Base-by-base conservation (phyloP, 2,113 vertebrate genomes). In the Lepus americanus region DNA sequence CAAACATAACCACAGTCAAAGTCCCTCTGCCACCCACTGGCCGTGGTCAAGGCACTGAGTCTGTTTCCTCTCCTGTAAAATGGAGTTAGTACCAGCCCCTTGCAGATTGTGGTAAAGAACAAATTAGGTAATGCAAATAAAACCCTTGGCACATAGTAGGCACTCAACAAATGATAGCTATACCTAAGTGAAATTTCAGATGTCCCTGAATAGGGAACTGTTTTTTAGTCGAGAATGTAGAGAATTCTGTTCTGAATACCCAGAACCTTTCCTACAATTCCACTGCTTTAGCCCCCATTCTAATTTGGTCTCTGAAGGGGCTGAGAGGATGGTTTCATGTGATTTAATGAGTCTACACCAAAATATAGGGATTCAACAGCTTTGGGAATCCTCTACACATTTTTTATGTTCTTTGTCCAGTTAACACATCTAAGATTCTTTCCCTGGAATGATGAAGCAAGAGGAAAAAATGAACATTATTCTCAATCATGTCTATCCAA, bases 31-130 rank as follows among this genome's bases (percentile, higher is more conserved):
- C 39, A 63, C 27, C 12, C 1, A 2, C 19, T 93, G 81, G 51
- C 64, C 84, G 92, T 94, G 39, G 64, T 78, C 74, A 92, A 53
- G 64, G 87, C 6, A 33, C 11, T 27, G 51, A 92, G 29, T 80
- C 33, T 89, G 49, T 89, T 82, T 93, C 22, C 87, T 95, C 53
- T 89, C 95, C 16, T 69, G 31, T 77, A 83, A 94, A 91, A 92
- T 53, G 33, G 63, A 94, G 64, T 23, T 61, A 89, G n/a, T 25
- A 66, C 51, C 39, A 91, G 11, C 25, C 86, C 89, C 44, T 87
- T 49, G 6, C 2, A 73, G 25, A 3, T 27, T 63, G 14, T 77
- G 36, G 29, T 91, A 23, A 92, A 31, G 23, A 86, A 4, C 59
- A 89, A 89, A 84, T 86, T 78, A 83, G 61, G 72, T 76, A 84